These are phyloP conservation scores for Sebastes nivosus DNA, from an alignment of 2,797 vertebrate genomes.

Conservation along the genomic window DNA sequence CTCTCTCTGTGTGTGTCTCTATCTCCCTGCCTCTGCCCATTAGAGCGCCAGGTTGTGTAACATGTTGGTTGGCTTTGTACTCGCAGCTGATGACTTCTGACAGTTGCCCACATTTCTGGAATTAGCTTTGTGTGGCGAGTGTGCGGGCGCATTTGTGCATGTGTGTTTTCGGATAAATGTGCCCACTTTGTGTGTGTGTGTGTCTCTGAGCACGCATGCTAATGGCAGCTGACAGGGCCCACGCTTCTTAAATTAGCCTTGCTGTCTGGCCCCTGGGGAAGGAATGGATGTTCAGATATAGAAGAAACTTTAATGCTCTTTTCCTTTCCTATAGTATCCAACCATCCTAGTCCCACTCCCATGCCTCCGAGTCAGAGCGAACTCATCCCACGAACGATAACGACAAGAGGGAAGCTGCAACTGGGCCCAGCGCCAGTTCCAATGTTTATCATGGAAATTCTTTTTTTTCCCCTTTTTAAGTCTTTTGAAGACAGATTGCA, in stretches of 20 bases:
- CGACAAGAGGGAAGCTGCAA: constrained; percentile 14
- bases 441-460: constrained; percentile 46
- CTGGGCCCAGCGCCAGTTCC: constrained; percentile 27
- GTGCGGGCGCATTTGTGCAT: constrained; percentile 13
- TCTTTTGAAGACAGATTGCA: constrained; percentile 32
- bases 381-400: constrained; percentile 20
- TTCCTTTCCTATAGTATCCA: constrained; percentile 18
- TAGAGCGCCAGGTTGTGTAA: constrained; percentile 56
- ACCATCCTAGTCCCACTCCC: background rate
- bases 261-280: constrained; percentile 61
- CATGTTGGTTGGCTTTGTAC: constrained; percentile 53
- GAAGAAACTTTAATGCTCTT: constrained; percentile 45
- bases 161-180: constrained; percentile 51
- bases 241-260: constrained; percentile 77
- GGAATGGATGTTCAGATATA: constrained; percentile 59
- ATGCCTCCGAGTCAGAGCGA: constrained; percentile 35
- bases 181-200: constrained; percentile 41
- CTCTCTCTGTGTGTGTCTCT: background rate
- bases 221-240: constrained; percentile 74
- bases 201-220: constrained; percentile 45
- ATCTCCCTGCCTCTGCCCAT: constrained; percentile 19
- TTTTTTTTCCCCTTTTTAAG: constrained; percentile 9
- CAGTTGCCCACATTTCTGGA: constrained; percentile 68
- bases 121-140: constrained; percentile 51
- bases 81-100: constrained; percentile 64